Base-by-base conservation (phyloP, 2,888 invertebrate species). In the Stenchaetothrips biformis region DNA sequence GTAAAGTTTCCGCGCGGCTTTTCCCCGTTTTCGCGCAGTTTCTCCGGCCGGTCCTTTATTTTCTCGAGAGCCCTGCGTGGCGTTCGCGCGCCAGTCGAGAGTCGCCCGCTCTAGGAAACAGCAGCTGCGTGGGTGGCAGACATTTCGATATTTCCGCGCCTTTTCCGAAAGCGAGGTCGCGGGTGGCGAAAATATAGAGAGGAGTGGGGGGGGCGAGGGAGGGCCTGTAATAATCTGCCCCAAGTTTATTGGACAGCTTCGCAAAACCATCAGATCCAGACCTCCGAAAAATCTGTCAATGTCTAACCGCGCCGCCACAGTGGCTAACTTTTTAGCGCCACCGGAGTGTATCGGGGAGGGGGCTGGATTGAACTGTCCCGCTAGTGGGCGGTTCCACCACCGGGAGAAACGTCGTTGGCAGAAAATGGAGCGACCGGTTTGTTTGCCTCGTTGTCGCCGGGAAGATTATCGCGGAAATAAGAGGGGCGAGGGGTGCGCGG, bases 271-370 rank as follows among this genome's bases (percentile, higher is more conserved):
- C 59, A 59, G 59, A 59, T 16, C 18, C 59, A 59, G 59, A 18
- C 59, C 59, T 59, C 18, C 59, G 59, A 59, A 59, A 59, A 59
- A 59, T 59, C 59, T 59, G 59, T 59, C 59, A 59, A 59, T 59
- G 59, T 59, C 59, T 16, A 4, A 6, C 59, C 59, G 6, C 59
- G 18, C 16, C 59, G 59, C 59, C 59, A 18, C 11, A 59, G 6
- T 59, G 59, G 37, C 37, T 59, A 59, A 59, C 59, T 59, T 59
- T 59, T 59, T 59, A 9, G 18, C 53, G 16, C 53, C 37, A 4
- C 37, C 37, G 4, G 37, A 37, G 37, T 37, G 37, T 37, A 37
- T 37, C 4, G 37, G 37, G 1, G 37, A 4, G 1, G 37, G 37
- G 2, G 37, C 37, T 37, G 4, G 4, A 37, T 37, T 37, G 37